These are phyloP conservation scores for Sitta europaea DNA, from an alignment of 2,113 vertebrate species.

Conservation along the genomic window DNA sequence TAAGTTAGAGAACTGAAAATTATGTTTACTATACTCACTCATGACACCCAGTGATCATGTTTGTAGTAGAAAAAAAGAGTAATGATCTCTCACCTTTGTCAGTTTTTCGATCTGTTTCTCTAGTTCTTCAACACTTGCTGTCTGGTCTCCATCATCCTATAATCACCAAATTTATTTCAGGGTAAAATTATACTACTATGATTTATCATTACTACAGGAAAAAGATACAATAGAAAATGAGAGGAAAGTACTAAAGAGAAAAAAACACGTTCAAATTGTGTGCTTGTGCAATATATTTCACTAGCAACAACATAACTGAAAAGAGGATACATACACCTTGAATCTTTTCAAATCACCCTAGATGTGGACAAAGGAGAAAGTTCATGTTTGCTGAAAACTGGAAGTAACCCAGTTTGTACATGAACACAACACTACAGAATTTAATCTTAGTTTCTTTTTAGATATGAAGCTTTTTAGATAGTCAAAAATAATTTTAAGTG, in stretches of 20 bases:
- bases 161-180: conserved; percentile 8
- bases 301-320: background rate
- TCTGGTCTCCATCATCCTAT: conserved; percentile 87
- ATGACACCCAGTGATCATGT: background rate
- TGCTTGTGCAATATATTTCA: background rate
- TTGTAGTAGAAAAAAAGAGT: background rate
- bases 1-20: background rate
- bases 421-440: background rate
- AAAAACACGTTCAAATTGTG: background rate
- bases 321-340: background rate
- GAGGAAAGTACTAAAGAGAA: background rate
- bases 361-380: background rate
- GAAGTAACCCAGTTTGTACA: background rate
- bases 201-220: background rate
- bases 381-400: background rate
- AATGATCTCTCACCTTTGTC: conserved; percentile 80
- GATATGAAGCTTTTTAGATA: background rate
- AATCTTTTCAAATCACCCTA: background rate
- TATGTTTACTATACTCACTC: background rate
- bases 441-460: background rate
- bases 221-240: background rate
- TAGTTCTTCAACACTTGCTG: conserved; percentile 88
- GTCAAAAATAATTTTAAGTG: background rate
- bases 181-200: background rate
- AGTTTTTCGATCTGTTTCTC: conserved; percentile 93